phyloP scores from a whole-genome alignment of 2,113 vertebrate genomes.

The Coracopsis vasa region DNA sequence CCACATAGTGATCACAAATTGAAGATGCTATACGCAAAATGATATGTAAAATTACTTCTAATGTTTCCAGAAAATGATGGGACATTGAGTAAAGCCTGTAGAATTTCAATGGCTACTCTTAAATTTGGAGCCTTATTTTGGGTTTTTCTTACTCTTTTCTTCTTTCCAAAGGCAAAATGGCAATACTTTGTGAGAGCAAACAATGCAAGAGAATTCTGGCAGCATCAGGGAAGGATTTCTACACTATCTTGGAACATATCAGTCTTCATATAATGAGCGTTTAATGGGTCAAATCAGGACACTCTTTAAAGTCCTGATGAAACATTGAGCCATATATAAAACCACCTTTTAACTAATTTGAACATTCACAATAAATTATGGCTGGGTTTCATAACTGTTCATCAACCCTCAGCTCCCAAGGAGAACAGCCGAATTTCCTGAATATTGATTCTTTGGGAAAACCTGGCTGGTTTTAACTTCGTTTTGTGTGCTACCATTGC shows the following conservation, averaged over 20 bases:
- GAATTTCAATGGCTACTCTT: not conserved
- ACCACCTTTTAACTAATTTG: slow-evolving; percentile 50
- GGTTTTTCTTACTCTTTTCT: not conserved
- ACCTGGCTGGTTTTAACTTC: not conserved
- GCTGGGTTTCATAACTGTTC: slow-evolving; percentile 39
- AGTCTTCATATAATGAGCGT: not conserved
- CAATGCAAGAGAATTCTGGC: not conserved
- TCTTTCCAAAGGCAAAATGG: not conserved
- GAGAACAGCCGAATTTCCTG: slow-evolving; percentile 19
- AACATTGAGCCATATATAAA: slow-evolving; percentile 42
- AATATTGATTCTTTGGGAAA: not conserved
- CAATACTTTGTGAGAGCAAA: not conserved
- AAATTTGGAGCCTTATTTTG: not conserved
- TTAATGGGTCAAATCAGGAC: slow-evolving; percentile 56
- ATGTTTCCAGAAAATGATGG: not conserved
- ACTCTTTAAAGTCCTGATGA: not conserved
- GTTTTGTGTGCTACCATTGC: not conserved
- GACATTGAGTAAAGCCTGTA: not conserved
- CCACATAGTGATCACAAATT: not conserved
- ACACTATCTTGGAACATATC: not conserved
- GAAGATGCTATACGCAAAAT: not conserved
- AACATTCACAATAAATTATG: slow-evolving; percentile 44
- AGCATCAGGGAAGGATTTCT: not conserved
- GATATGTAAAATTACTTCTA: not conserved
- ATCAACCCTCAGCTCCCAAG: slow-evolving; percentile 39